These are phyloP conservation scores for Penaeus indicus DNA, from an alignment of 1,140 invertebrate species.

Conservation along the genomic window DNA sequence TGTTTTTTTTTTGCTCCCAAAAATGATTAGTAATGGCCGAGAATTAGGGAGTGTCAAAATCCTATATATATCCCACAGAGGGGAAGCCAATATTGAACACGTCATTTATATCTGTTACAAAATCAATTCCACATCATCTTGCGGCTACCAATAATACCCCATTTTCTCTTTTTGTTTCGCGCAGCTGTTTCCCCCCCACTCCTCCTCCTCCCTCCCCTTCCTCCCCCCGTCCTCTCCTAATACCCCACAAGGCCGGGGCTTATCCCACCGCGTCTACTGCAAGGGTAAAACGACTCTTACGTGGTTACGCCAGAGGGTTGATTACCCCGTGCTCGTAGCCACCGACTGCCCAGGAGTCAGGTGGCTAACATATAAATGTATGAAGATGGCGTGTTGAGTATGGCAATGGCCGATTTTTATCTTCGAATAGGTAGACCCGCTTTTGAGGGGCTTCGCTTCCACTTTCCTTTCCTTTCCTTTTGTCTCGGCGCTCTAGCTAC, in stretches of 20 bases:
- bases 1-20: too few species aligned
- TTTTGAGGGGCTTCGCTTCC: too few species aligned
- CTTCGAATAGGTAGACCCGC: slow-evolving; percentile 5
- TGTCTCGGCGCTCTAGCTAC: not conserved
- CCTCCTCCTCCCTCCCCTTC: not conserved
- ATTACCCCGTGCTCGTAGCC: not conserved
- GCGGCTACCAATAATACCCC: slow-evolving; percentile 58
- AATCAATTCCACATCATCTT: slow-evolving; percentile 63
- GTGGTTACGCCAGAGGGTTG: too few species aligned
- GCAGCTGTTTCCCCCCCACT: slow-evolving; percentile 45
- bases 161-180: slow-evolving; percentile 44
- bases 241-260: slow-evolving; percentile 32
- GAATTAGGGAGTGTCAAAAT: too few species aligned
- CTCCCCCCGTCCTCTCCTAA: slow-evolving; percentile 8
- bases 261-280: not conserved
- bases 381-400: slow-evolving; percentile 65
- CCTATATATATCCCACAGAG: too few species aligned
- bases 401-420: slow-evolving; percentile 61
- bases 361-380: slow-evolving; percentile 63
- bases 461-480: too few species aligned
- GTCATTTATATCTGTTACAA: slow-evolving; percentile 58
- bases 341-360: slow-evolving; percentile 53
- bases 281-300: not conserved
- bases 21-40: too few species aligned
- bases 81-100: slow-evolving; percentile 36